Conservation (phyloP, 2,888 invertebrate genomes). For the Lamellibrachia columna region DNA sequence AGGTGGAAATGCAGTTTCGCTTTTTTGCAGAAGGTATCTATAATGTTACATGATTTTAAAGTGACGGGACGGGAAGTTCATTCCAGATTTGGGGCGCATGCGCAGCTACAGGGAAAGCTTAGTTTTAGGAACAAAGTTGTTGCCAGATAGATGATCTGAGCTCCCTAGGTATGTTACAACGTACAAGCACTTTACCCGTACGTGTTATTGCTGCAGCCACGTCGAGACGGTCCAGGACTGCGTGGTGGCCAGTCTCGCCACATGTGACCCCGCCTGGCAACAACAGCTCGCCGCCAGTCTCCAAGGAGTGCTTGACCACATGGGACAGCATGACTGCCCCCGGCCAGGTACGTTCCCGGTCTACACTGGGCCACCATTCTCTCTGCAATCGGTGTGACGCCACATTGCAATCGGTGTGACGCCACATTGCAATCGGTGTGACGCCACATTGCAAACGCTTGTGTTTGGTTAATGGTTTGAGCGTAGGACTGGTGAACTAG, state of each 20-base stretch:
- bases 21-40: too few relatives aligned
- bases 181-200: background rate
- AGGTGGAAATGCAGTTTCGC: too few relatives aligned
- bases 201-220: background rate
- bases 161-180: too few relatives aligned
- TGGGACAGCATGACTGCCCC: background rate
- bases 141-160: too few relatives aligned
- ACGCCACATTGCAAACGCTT: too few relatives aligned
- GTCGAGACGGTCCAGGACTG: background rate
- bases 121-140: too few relatives aligned
- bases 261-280: background rate
- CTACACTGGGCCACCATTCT: background rate
- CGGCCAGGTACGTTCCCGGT: background rate
- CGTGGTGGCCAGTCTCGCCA: background rate
- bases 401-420: background rate
- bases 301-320: background rate
- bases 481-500: too few relatives aligned
- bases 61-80: too few relatives aligned
- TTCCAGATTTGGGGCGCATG: too few relatives aligned
- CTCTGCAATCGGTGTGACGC: background rate
- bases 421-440: background rate
- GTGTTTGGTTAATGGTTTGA: too few relatives aligned
- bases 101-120: too few relatives aligned
- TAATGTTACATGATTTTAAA: too few relatives aligned
- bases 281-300: background rate